phyloP scores from a whole-genome alignment of 2,888 invertebrate genomes.

The Amphipoea oculea region DNA sequence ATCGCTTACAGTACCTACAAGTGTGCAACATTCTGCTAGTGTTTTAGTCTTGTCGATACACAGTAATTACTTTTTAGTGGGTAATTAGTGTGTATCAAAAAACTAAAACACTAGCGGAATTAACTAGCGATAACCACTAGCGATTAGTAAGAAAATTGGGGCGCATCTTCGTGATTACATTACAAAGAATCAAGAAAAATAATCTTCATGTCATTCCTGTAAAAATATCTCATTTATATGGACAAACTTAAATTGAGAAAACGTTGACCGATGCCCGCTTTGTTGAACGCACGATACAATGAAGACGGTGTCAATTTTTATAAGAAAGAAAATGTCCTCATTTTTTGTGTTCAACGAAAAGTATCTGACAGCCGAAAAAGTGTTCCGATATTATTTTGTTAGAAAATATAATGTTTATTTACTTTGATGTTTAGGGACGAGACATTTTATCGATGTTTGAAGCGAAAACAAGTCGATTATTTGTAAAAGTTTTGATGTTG shows the following conservation, averaged over 20 bases:
- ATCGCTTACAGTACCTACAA: too few relatives aligned
- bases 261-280: conserved; percentile 49
- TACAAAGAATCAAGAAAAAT: not conserved
- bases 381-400: conserved; percentile 54
- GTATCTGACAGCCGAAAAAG: conserved; percentile 44
- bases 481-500: conserved; percentile 41
- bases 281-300: conserved; percentile 51
- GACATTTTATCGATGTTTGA: conserved; percentile 37
- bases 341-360: conserved; percentile 51
- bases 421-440: conserved; percentile 49
- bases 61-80: too few relatives aligned
- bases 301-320: conserved; percentile 51
- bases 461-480: conserved; percentile 49
- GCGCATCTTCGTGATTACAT: too few relatives aligned
- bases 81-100: too few relatives aligned
- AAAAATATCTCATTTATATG: conserved; percentile 16
- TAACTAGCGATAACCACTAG: too few relatives aligned
- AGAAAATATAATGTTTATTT: conserved; percentile 58
- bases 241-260: conserved; percentile 59
- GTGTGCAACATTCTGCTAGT: too few relatives aligned
- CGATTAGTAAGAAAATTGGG: too few relatives aligned
- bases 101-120: too few relatives aligned
- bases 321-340: conserved; percentile 40
- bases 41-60: too few relatives aligned
- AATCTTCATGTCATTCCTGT: conserved; percentile 5